Conservation (phyloP, 2,888 invertebrate genomes). For the Emmelina monodactyla region DNA sequence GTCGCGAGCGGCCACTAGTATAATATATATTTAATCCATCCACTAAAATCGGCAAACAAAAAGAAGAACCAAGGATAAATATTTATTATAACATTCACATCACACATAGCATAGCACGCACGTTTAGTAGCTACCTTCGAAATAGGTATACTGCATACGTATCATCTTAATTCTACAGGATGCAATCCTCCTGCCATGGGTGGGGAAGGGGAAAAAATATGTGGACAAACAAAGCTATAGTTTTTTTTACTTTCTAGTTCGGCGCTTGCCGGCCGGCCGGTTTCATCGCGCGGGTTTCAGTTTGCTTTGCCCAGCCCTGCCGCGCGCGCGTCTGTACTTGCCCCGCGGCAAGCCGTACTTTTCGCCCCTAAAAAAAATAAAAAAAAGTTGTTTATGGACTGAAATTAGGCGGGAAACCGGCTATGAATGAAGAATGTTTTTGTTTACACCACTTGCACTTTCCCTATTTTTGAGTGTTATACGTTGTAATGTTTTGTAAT, state of each 20-base stretch:
- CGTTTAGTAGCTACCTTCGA: no score
- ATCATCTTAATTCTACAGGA: neutral
- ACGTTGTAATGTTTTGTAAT: conserved; percentile 27
- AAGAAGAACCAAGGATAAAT: no score
- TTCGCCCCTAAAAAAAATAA: neutral
- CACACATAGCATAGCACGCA: no score
- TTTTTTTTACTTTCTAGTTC: no score
- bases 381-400: conserved; percentile 2
- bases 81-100: no score
- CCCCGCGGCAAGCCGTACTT: no score
- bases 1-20: no score
- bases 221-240: no score
- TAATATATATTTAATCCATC: no score
- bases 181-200: neutral
- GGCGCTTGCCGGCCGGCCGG: neutral
- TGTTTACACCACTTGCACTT: no score
- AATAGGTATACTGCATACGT: no score
- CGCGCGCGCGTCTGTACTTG: neutral
- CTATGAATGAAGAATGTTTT: conserved; percentile 17
- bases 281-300: neutral
- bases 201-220: neutral
- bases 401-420: conserved; percentile 10
- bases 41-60: no score
- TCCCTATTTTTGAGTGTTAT: neutral
- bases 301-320: neutral